Percentiles rank a stretch among this genome's conserved stretches.
phyloP scores from a whole-genome alignment of 2,888 invertebrate genomes.

The Pelosia muscerda region DNA sequence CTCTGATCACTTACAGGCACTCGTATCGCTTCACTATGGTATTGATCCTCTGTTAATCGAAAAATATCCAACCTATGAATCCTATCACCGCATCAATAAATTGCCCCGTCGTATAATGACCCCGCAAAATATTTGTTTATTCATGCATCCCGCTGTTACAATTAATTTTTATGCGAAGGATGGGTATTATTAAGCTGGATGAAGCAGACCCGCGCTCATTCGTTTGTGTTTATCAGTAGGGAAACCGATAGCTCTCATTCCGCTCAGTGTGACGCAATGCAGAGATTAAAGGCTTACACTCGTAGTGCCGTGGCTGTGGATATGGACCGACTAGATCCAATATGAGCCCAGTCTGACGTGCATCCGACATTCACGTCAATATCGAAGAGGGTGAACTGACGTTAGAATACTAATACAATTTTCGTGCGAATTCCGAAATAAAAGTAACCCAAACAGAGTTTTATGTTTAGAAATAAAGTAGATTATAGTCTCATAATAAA shows the following conservation, averaged over 20 bases:
- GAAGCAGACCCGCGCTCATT: constrained; percentile 68
- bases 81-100: constrained; percentile 73
- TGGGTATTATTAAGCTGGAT: constrained; percentile 73
- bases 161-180: constrained; percentile 78
- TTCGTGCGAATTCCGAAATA: constrained; percentile 28
- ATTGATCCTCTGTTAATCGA: constrained; percentile 66
- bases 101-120: constrained; percentile 58
- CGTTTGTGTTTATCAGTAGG: constrained; percentile 82
- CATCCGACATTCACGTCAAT: constrained; percentile 66
- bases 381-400: constrained; percentile 57
- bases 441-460: constrained; percentile 6
- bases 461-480: neutral
- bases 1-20: constrained; percentile 42
- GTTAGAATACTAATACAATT: constrained; percentile 41
- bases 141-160: constrained; percentile 62
- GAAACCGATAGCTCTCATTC: constrained; percentile 84
- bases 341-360: constrained; percentile 73
- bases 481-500: constrained; percentile 32
- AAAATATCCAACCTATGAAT: constrained; percentile 64
- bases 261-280: constrained; percentile 82
- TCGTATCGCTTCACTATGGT: constrained; percentile 33
- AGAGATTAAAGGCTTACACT: constrained; percentile 84
- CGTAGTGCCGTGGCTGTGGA: constrained; percentile 71
- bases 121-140: constrained; percentile 63
- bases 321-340: constrained; percentile 75